These are phyloP conservation scores for Panopea generosa DNA, from an alignment of 2,888 invertebrate genomes.

Conservation along the genomic window DNA sequence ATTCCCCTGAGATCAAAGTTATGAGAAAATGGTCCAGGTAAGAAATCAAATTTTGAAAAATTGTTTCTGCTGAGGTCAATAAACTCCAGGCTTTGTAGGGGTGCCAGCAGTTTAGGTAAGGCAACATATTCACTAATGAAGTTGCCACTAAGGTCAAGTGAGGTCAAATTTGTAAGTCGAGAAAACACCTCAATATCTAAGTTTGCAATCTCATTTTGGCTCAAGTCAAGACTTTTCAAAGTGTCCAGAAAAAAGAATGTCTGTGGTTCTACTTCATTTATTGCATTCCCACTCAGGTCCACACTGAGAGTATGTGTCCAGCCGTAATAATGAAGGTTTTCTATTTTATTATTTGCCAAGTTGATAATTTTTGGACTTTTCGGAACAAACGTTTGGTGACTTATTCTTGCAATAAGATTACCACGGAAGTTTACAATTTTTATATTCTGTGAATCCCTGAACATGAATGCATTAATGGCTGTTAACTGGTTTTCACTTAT, in stretches of 20 bases:
- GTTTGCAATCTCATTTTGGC: slow-evolving; percentile 67
- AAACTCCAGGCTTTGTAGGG: slow-evolving; percentile 56
- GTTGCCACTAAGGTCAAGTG: slow-evolving; percentile 69
- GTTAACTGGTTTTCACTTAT: slow-evolving; percentile 70
- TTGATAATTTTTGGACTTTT: slow-evolving; percentile 74
- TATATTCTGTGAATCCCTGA: slow-evolving; percentile 71
- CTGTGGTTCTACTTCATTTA: slow-evolving; percentile 67
- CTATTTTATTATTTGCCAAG: slow-evolving; percentile 77
- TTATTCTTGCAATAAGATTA: slow-evolving; percentile 73
- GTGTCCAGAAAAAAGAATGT: slow-evolving; percentile 73
- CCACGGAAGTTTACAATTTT: slow-evolving; percentile 73
- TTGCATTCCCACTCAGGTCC: slow-evolving; percentile 72
- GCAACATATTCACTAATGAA: slow-evolving; percentile 45
- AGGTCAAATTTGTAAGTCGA: slow-evolving; percentile 66
- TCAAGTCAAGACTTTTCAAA: slow-evolving; percentile 70
- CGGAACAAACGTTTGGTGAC: slow-evolving; percentile 75
- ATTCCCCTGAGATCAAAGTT: slow-evolving; percentile 66
- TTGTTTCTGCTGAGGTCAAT: slow-evolving; percentile 76
- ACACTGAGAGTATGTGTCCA: slow-evolving; percentile 72
- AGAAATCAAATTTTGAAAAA: slow-evolving; percentile 63
- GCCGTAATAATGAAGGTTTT: slow-evolving; percentile 69
- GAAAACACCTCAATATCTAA: slow-evolving; percentile 68
- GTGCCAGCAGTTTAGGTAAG: slow-evolving; percentile 55
- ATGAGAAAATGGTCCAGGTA: slow-evolving; percentile 61
- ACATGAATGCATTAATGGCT: slow-evolving; percentile 68